Evolutionary conservation across 1,140 invertebrate species (phyloP), one percentile per base, ranked within the genome.

Genomic region (Samia ricini): DNA sequence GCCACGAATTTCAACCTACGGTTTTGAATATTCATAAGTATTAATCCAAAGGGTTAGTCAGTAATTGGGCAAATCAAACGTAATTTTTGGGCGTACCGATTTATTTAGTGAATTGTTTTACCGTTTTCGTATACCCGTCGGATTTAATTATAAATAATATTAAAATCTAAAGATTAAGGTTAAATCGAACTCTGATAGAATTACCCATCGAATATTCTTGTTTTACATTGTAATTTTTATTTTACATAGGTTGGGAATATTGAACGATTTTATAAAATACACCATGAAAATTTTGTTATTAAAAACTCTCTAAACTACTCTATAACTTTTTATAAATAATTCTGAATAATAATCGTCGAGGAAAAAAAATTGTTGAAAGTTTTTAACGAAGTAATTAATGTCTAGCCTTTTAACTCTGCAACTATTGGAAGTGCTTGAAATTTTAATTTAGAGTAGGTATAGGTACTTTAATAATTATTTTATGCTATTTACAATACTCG

Each of bases 1-100:
- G 56, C 68, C 64, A 56, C 36, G 51, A 52, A 65, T 63, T 65
- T 51, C 20, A 56, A 59, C 33, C 59, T 66, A 59, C 54, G 19
- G 49, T 48, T n/a, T 64, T 72, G 71, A 72, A 72, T 76, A 73
- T 76, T 76, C 66, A 76, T 72, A 68, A 61, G 71, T 63, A 63
- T 71, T 70, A 64, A 62, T 63, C 54, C 60, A 24, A 21, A 51
- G 54, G 63, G 57, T 60, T 60, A 57, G n/a, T 49, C 4, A 63
- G 42, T 63, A 68, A 63, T 61, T 48, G 52, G 58, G 58, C 49
- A 59, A 69, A 73, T 70, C 64, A 71, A 65, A 68, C 64, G 68
- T 42, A 64, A 56, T 69, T 61, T 64, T 60, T 42, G 26, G 4
- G 12, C n/a, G 21, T 33, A 71, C 42, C 56, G 59, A 66, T 63